phyloP scores from a whole-genome alignment of 2,113 vertebrate genomes.

The Cyprinus carpio region DNA sequence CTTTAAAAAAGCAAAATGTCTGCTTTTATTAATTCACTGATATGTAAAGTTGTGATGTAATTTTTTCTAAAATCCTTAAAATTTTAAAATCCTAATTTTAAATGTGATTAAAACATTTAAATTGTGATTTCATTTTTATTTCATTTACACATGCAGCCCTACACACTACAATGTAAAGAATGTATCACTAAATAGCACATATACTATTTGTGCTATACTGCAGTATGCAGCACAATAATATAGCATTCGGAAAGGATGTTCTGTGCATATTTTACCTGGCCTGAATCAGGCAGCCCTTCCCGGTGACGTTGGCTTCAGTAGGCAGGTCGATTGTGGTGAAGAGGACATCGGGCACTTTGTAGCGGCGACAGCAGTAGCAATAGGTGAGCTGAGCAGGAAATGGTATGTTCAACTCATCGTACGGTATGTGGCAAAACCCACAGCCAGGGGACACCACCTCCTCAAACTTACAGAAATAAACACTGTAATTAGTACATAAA shows the following conservation, averaged over 20 bases:
- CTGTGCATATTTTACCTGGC: constrained; percentile 74
- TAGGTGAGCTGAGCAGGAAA: constrained; percentile 96
- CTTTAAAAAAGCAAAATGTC: background rate
- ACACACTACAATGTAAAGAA: too few relatives aligned
- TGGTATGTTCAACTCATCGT: constrained; percentile 97
- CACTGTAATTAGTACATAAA: background rate
- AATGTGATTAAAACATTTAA: too few relatives aligned
- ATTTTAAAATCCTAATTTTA: too few relatives aligned
- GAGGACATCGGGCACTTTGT: constrained; percentile 89
- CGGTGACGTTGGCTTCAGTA: constrained; percentile 76
- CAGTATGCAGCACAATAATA: too few relatives aligned
- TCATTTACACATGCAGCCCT: too few relatives aligned
- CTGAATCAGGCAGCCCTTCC: constrained; percentile 89
- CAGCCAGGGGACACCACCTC: constrained; percentile 85
- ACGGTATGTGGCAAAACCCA: constrained; percentile 96
- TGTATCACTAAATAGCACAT: too few relatives aligned
- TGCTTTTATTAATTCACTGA: background rate
- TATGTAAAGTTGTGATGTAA: too few relatives aligned
- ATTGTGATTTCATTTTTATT: too few relatives aligned
- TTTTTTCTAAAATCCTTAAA: too few relatives aligned
- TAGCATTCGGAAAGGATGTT: background rate
- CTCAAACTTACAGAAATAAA: constrained; percentile 79
- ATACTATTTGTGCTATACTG: too few relatives aligned
- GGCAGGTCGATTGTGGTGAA: constrained; percentile 88
- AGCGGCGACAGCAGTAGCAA: constrained; percentile 89